Evolutionary conservation across 1,140 invertebrate species (phyloP).

Genomic region (Nephotettix cincticeps): DNA sequence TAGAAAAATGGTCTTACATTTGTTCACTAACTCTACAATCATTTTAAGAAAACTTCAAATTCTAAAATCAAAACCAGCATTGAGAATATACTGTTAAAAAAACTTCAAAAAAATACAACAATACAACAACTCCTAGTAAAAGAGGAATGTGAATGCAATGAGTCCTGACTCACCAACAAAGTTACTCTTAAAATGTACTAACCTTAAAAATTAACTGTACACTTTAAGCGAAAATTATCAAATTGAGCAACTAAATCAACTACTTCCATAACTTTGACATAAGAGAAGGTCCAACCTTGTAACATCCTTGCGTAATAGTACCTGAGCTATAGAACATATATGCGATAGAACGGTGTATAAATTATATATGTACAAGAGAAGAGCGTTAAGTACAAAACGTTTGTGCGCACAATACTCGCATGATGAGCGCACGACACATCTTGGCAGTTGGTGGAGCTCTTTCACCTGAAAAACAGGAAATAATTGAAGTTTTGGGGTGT

Average conservation of each 20-base stretch:
- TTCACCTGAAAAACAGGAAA: constrained; percentile 5
- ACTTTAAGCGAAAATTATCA: no score
- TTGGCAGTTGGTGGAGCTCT: constrained; percentile 9
- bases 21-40: neutral
- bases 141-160: neutral
- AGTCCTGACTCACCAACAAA: no score
- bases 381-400: constrained; percentile 3
- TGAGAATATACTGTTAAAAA: neutral
- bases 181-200: no score
- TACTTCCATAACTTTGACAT: no score
- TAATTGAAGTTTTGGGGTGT: neutral
- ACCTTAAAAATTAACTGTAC: no score
- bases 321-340: constrained; percentile 8
- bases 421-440: neutral
- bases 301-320: constrained; percentile 14
- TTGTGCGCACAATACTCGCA: constrained; percentile 2
- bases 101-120: neutral
- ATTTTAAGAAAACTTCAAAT: neutral
- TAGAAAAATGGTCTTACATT: no score
- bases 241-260: no score
- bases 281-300: neutral
- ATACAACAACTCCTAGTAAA: neutral
- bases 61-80: neutral
- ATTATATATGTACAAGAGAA: neutral
- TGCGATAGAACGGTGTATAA: neutral